phyloP scores from a whole-genome alignment of 2,888 invertebrate genomes.

The Ariolimax columbianus region DNA sequence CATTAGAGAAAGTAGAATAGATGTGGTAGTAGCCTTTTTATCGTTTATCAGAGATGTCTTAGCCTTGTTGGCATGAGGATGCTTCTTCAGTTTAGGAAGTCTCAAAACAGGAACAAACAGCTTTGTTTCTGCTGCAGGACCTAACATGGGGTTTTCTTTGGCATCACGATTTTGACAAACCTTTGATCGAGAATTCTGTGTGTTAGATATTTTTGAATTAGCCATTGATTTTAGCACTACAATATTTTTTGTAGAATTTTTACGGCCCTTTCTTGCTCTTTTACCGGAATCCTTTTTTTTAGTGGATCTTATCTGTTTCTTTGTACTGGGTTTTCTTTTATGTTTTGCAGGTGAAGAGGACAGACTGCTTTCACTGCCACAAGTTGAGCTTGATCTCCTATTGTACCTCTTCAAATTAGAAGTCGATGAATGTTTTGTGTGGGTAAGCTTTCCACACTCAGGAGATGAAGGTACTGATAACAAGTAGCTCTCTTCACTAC shows the following conservation, averaged over 20 bases:
- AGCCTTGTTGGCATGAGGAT: background rate
- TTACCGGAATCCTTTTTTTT: background rate
- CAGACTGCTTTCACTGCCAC: background rate
- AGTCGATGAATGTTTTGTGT: background rate
- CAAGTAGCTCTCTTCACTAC: background rate
- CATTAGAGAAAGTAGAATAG: slow-evolving; percentile 24
- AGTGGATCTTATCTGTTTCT: background rate
- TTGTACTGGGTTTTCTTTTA: background rate
- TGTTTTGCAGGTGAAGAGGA: background rate
- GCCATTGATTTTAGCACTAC: background rate
- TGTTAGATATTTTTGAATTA: background rate
- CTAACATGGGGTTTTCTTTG: background rate
- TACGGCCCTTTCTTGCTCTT: background rate
- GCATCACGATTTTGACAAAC: background rate
- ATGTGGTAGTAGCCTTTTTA: background rate
- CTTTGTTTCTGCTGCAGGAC: background rate
- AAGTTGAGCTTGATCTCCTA: background rate
- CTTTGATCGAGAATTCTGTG: background rate
- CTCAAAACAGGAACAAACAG: background rate
- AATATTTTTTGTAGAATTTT: background rate
- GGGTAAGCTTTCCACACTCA: background rate
- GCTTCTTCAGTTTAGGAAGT: background rate
- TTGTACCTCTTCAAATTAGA: background rate
- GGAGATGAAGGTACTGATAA: slow-evolving; percentile 3
- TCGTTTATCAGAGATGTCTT: background rate